These are phyloP conservation scores for Cremastinae sp. DNA, from an alignment of 2,888 invertebrate species.

Conservation along the genomic window DNA sequence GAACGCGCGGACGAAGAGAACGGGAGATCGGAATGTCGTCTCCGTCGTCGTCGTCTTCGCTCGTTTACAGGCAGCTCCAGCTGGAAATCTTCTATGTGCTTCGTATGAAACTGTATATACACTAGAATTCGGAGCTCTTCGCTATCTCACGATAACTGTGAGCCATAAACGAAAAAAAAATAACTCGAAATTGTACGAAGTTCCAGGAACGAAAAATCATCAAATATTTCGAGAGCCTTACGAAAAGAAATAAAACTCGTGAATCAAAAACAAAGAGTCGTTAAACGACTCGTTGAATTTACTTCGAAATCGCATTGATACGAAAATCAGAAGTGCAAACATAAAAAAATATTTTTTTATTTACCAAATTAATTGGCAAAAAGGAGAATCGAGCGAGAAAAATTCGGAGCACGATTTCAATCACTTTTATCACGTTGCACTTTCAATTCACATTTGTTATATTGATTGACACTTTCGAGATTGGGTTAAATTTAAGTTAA, in stretches of 20 bases:
- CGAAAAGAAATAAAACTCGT: neutral
- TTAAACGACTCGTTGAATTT: neutral
- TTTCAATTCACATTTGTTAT: constrained; percentile 4
- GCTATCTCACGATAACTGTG: constrained; percentile 22
- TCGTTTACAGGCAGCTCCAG: constrained; percentile 15
- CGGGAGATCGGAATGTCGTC: constrained; percentile 24
- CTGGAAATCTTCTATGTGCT: constrained; percentile 11
- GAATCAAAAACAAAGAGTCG: neutral
- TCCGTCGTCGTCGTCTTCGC: neutral
- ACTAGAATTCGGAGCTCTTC: neutral
- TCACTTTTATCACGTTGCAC: constrained; percentile 8
- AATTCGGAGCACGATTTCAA: constrained; percentile 9
- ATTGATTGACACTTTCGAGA: too few species aligned
- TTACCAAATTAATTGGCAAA: too few species aligned
- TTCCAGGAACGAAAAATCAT: too few species aligned
- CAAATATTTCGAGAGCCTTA: too few species aligned
- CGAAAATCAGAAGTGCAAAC: too few species aligned
- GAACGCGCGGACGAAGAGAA: neutral
- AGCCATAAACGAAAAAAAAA: neutral
- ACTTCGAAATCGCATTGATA: neutral
- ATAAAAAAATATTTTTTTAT: too few species aligned
- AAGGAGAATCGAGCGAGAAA: constrained; percentile 29
- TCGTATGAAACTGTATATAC: neutral
- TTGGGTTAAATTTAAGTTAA: neutral
- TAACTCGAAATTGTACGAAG: too few species aligned